phyloP scores from a whole-genome alignment of 2,888 invertebrate species.

The Cartodere bifasciata region DNA sequence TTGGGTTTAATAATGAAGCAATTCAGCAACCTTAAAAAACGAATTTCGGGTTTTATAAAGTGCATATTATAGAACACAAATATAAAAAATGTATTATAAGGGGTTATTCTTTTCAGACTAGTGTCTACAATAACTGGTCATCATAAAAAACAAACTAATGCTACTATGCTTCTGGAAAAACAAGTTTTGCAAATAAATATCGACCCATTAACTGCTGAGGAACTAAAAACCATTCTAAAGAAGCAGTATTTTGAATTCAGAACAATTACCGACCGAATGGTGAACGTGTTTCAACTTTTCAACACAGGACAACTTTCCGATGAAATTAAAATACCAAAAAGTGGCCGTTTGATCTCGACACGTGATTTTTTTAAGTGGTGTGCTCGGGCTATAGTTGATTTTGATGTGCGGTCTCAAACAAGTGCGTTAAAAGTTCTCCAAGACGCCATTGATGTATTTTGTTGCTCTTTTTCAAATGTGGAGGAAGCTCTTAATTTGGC shows the following conservation, averaged over 20 bases:
- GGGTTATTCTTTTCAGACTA: constrained; percentile 37
- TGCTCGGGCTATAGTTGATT: constrained; percentile 58
- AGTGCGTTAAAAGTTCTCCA: constrained; percentile 63
- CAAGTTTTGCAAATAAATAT: constrained; percentile 71
- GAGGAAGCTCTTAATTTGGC: constrained; percentile 54
- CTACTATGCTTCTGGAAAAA: constrained; percentile 63
- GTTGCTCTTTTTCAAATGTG: constrained; percentile 58
- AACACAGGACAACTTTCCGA: constrained; percentile 38
- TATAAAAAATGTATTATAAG: constrained; percentile 2
- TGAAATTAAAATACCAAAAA: constrained; percentile 26
- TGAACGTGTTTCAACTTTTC: constrained; percentile 74
- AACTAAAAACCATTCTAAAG: constrained; percentile 61
- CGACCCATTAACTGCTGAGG: constrained; percentile 61
- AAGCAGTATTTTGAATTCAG: constrained; percentile 54
- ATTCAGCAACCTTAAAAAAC: too few species aligned
- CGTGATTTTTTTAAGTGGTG: constrained; percentile 92
- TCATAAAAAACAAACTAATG: constrained; percentile 47
- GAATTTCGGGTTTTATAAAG: too few species aligned
- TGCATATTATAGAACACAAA: too few species aligned
- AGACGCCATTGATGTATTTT: constrained; percentile 87
- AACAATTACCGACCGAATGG: constrained; percentile 62
- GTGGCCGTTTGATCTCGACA: constrained; percentile 59
- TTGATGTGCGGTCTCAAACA: constrained; percentile 57
- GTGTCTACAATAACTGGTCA: constrained; percentile 46
- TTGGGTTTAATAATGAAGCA: too few species aligned